Evolutionary conservation across 2,888 invertebrate species (phyloP), one percentile per base, ranked within the genome.

Genomic region (Diarsia dahlii): DNA sequence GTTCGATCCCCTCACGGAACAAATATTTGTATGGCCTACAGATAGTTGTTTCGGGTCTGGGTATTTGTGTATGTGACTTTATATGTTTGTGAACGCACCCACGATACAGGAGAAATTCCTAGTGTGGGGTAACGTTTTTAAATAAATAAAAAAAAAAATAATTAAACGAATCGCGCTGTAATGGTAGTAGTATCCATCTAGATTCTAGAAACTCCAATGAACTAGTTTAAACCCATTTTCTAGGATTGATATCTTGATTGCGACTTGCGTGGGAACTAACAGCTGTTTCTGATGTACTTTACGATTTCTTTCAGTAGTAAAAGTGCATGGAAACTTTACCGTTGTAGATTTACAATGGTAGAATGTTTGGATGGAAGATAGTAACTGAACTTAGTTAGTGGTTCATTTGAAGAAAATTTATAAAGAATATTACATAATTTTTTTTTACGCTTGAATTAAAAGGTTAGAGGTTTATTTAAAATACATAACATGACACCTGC

Each of bases 211-310:
- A 56, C 50, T 54, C 3, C 54, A 34, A 23, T 76, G 50, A 75
- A 84, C 66, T 74, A 71, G 65, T 82, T 85, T 67, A 75, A 87
- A 82, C 77, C 76, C 28, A 77, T 85, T 87, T 81, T 72, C 80
- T 83, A 86, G 71, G 73, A 76, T 82, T 85, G 85, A 87, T 87
- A 85, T 87, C 86, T 87, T 87, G 87, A 80, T 83, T 73, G 83
- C 70, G 64, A 69, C 68, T 48, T 78, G 79, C 65, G 69, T 87
- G 86, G 64, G 71, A 87, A 71, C 60, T 3, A 76, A 46, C 87
- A 78, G 80, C 64, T 82, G 86, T 46, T 73, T 39, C 71, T 70
- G 48, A 87, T 84, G 68, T 65, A 76, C 70, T 78, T 82, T 85
- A 83, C 71, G 86, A 71, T 83, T 74, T 78, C 79, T 83, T 85